These are phyloP conservation scores for Mus musculus DNA, from an alignment of 2,113 vertebrate species.

Conservation along the genomic window GRCm39 chr12:77966001-77966500, in stretches of 20 bases:
- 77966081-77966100: not conserved
- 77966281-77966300: too few relatives aligned
- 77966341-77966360: too few relatives aligned
- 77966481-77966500: not conserved
- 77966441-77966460: slow-evolving; percentile 7
- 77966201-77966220: too few relatives aligned
- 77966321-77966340: too few relatives aligned
- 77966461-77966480: not conserved
- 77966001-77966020: not conserved
- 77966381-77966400: not conserved
- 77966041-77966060: not conserved
- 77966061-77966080: not conserved
- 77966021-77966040: not conserved
- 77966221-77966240: too few relatives aligned
- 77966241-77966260: too few relatives aligned
- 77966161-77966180: not conserved
- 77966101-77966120: not conserved
- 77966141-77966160: not conserved
- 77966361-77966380: too few relatives aligned
- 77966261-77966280: too few relatives aligned
- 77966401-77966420: not conserved
- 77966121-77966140: not conserved
- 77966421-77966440: not conserved
- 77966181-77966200: not conserved
- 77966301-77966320: too few relatives aligned